Conservation (phyloP, 2,113 vertebrate genomes). For the Oxyura jamaicensis region DNA sequence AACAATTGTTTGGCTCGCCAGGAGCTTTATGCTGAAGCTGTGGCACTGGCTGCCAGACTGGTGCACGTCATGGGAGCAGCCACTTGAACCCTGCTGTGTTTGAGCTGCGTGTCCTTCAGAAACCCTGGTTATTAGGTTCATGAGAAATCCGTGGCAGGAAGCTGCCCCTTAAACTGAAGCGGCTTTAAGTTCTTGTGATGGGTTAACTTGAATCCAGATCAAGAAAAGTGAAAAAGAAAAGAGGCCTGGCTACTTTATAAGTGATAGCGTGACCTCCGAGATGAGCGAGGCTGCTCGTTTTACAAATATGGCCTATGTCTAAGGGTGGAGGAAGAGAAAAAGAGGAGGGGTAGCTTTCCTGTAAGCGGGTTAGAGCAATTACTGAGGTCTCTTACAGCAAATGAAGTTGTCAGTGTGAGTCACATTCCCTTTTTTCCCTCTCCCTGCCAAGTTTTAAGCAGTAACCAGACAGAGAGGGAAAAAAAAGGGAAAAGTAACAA, state of each 20-base stretch:
- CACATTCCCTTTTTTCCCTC: conserved; percentile 51
- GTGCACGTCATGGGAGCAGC: background rate
- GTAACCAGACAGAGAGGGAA: conserved; percentile 21
- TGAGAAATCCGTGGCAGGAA: background rate
- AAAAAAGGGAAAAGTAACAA: conserved; percentile 50
- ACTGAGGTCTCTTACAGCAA: conserved; percentile 61
- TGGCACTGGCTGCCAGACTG: background rate
- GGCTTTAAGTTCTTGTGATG: background rate
- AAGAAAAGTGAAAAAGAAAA: background rate
- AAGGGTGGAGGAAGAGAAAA: conserved; percentile 2
- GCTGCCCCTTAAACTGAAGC: background rate
- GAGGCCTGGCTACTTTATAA: background rate
- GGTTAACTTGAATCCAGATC: background rate
- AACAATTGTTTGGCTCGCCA: background rate
- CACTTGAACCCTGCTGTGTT: background rate
- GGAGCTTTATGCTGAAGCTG: background rate
- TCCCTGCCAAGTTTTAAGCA: conserved; percentile 64
- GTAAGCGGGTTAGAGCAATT: conserved; percentile 66
- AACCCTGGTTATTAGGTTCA: background rate
- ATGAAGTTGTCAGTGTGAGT: conserved; percentile 63
- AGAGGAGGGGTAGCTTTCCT: conserved; percentile 59
- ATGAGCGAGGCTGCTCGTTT: background rate
- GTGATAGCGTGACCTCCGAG: background rate
- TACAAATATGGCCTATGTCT: background rate
- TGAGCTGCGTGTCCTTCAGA: background rate